These are phyloP conservation scores for Homarus americanus DNA, from an alignment of 1,140 invertebrate genomes.

Conservation along the genomic window DNA sequence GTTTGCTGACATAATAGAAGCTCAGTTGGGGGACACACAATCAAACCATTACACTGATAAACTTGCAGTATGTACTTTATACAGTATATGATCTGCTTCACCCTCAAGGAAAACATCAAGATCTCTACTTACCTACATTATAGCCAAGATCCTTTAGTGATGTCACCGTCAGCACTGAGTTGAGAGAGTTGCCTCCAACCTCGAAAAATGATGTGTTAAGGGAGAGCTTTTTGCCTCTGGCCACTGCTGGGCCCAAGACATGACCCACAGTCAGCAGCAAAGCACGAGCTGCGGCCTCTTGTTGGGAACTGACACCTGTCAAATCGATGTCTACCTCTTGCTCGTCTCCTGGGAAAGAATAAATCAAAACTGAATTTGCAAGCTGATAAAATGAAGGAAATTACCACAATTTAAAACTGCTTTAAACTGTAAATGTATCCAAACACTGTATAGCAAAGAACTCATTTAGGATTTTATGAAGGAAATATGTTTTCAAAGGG, in stretches of 20 bases:
- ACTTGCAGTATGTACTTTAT: background rate
- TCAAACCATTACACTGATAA: background rate
- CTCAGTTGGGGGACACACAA: too few species aligned
- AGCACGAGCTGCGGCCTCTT: background rate
- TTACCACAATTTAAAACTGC: too few species aligned
- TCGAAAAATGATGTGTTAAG: conserved; percentile 41
- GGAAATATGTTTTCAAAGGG: too few species aligned
- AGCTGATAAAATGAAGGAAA: too few species aligned
- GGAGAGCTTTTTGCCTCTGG: background rate
- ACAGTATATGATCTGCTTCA: background rate
- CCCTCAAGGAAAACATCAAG: too few species aligned
- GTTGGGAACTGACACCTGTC: background rate
- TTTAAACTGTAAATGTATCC: too few species aligned
- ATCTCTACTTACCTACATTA: conserved; percentile 29
- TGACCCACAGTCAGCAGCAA: conserved; percentile 32
- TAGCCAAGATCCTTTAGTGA: conserved; percentile 42
- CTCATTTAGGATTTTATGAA: too few species aligned
- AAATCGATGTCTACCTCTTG: conserved; percentile 23
- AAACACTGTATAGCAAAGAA: too few species aligned
- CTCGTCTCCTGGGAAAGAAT: background rate
- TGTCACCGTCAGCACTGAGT: conserved; percentile 46
- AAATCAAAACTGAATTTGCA: too few species aligned
- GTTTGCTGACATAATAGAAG: too few species aligned
- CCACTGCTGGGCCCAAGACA: conserved; percentile 30
- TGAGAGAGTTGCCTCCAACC: conserved; percentile 60